Percentiles rank a stretch among this genome's conserved stretches.
Evolutionary conservation across 1,140 invertebrate genomes (phyloP).

Genomic region (Ooceraea biroi): DNA sequence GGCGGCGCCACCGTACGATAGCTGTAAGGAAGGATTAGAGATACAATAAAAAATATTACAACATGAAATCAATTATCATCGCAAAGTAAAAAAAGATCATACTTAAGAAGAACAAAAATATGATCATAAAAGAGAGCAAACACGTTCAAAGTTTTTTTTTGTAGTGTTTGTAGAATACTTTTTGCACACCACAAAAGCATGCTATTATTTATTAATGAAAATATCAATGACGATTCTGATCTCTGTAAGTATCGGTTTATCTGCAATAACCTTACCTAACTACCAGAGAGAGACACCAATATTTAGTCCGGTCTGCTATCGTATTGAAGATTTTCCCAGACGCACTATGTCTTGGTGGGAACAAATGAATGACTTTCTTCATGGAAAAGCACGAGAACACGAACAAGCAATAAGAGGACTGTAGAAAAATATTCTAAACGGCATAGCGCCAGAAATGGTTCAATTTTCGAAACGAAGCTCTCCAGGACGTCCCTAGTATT

Average conservation of each 20-base stretch:
- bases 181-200: not conserved
- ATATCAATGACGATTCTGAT: not conserved
- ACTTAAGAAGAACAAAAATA: not conserved
- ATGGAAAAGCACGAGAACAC: constrained; percentile 32
- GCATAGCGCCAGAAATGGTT: not conserved
- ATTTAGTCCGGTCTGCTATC: constrained; percentile 15
- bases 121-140: not conserved
- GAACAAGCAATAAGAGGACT: constrained; percentile 46
- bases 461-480: not conserved
- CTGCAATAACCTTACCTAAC: constrained; percentile 56
- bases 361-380: constrained; percentile 59
- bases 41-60: not conserved
- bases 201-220: not conserved
- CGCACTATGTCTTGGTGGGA: constrained; percentile 40
- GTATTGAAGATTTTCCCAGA: constrained; percentile 68
- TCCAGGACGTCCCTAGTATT: not conserved
- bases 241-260: not conserved
- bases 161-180: not conserved
- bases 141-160: too few relatives aligned
- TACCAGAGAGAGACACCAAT: constrained; percentile 9
- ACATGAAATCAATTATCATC: not conserved
- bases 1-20: constrained; percentile 69
- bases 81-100: not conserved
- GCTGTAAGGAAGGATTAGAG: constrained; percentile 6
- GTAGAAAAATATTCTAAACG: not conserved